Base-by-base conservation (phyloP, 1,140 invertebrate genomes). In the Diorhabda carinulata region DNA sequence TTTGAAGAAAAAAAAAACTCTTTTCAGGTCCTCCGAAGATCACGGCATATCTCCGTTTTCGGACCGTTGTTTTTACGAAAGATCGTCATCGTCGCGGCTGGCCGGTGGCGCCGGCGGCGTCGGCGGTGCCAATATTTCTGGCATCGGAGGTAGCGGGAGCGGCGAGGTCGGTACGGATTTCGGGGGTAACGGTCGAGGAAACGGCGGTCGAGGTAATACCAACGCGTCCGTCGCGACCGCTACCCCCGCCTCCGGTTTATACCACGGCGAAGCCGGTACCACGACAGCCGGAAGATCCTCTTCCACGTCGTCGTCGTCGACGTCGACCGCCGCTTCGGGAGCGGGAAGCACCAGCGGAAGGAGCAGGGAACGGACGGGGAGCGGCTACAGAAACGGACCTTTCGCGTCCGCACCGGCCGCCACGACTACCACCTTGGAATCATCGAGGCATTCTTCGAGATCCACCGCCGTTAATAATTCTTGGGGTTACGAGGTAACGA, bases 11-110 rank as follows among this genome's bases (percentile, higher is more conserved):
- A n/a, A 25, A 25, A 25, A 0, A 25, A 25, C 7, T 70, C 57
- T 64, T 78, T 80, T 9, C 77, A 84, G 84, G 77, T 84, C 84
- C 58, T 81, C 82, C 71, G 84, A 85, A 73, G 84, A 85, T 67
- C 79, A 79, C 58, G 67, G 59, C 25, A 43, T 70, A 56, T 52
- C 25, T 58, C 52, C 66, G 60, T 76, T 78, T 61, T 58, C 65
- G 66, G 74, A 78, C 43, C 77, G 79, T 71, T 52, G 47, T n/a
- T 84, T 84, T 74, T 85, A 83, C 79, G 84, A 85, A 68, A 81
- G 84, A 71, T 81, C 75, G 77, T 78, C 74, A 67, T 76, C 74
- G 68, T 75, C 70, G 63, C 71, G 77, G 58, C 72, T 75, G 76
- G 63, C 70, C 62, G 58, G 10, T 25, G 76, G 76, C 69, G 72